Conservation (phyloP, 2,797 vertebrate species). For the Labroides dimidiatus region DNA sequence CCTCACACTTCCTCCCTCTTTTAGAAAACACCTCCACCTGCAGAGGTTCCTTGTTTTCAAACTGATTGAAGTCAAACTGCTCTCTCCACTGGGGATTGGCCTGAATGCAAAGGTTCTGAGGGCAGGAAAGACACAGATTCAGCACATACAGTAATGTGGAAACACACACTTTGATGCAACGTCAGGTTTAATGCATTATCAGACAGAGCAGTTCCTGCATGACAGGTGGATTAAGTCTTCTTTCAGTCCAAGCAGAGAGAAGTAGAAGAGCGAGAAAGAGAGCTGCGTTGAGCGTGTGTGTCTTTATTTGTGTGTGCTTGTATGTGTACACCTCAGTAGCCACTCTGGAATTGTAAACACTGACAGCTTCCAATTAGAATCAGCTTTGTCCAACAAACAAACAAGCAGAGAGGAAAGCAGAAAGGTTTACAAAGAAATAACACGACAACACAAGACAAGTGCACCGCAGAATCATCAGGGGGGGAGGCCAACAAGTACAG, state of each 20-base stretch:
- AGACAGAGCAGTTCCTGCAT: conserved; percentile 68
- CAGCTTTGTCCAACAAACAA: conserved; percentile 89
- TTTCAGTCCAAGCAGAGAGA: conserved; percentile 68
- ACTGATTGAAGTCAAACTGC: conserved; percentile 98
- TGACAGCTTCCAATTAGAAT: conserved; percentile 89
- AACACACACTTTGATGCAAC: conserved; percentile 40
- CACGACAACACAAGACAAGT: conserved; percentile 81
- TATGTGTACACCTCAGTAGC: conserved; percentile 77
- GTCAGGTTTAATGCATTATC: conserved; percentile 73
- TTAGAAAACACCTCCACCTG: conserved; percentile 94
- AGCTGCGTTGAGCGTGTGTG: conserved; percentile 57
- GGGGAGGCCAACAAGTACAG: conserved; percentile 77
- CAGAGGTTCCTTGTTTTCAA: conserved; percentile 93
- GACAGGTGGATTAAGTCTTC: conserved; percentile 80
- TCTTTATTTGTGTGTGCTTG: conserved; percentile 68
- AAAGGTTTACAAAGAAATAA: conserved; percentile 83
- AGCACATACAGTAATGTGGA: conserved; percentile 51
- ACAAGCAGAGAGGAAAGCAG: conserved; percentile 83
- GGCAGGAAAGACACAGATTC: conserved; percentile 56
- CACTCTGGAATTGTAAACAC: conserved; percentile 85
- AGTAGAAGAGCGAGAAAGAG: conserved; percentile 64
- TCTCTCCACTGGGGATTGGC: conserved; percentile 98
- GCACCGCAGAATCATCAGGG: conserved; percentile 76
- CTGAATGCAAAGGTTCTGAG: conserved; percentile 93
- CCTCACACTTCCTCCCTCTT: conserved; percentile 91